Percentiles rank a stretch among this genome's conserved stretches.
These are phyloP conservation scores for Poecilia latipinna DNA, from an alignment of 2,113 vertebrate species.

Conservation along the genomic window DNA sequence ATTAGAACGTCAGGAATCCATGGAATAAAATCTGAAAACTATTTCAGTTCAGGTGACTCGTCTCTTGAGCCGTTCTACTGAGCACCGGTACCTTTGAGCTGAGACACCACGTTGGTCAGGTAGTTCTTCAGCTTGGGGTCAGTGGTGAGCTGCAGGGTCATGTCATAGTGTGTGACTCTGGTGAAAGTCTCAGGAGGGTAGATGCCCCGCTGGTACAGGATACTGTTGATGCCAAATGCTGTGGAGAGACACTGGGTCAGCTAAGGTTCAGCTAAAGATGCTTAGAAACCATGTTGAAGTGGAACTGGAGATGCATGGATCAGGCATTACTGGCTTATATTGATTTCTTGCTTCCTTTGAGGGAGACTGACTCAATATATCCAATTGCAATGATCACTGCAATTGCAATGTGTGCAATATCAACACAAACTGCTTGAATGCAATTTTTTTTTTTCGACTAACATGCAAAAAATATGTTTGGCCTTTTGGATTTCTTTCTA, in stretches of 20 bases:
- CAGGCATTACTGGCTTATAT: too few species aligned
- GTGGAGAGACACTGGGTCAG: background rate
- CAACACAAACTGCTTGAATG: too few species aligned
- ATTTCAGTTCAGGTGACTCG: background rate
- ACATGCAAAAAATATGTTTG: too few species aligned
- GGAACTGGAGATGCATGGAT: too few species aligned
- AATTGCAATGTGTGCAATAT: too few species aligned
- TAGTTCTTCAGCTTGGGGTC: conserved; percentile 91
- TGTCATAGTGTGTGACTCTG: conserved; percentile 91
- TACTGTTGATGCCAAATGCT: conserved; percentile 98
- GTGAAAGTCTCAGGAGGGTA: conserved; percentile 94
- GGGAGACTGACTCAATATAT: too few species aligned
- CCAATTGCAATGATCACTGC: too few species aligned
- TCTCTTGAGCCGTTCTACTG: background rate
- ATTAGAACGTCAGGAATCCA: background rate
- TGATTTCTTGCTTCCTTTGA: too few species aligned
- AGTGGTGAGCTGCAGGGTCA: conserved; percentile 90
- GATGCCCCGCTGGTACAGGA: conserved; percentile 95
- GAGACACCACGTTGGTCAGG: conserved; percentile 89
- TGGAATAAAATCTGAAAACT: too few species aligned
- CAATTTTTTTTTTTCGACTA: too few species aligned
- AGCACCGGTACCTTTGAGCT: conserved; percentile 86
- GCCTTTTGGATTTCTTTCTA: too few species aligned
- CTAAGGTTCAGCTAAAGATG: too few species aligned
- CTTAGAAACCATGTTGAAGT: background rate